phyloP scores from a whole-genome alignment of 2,113 vertebrate species.

The Plotosus lineatus region DNA sequence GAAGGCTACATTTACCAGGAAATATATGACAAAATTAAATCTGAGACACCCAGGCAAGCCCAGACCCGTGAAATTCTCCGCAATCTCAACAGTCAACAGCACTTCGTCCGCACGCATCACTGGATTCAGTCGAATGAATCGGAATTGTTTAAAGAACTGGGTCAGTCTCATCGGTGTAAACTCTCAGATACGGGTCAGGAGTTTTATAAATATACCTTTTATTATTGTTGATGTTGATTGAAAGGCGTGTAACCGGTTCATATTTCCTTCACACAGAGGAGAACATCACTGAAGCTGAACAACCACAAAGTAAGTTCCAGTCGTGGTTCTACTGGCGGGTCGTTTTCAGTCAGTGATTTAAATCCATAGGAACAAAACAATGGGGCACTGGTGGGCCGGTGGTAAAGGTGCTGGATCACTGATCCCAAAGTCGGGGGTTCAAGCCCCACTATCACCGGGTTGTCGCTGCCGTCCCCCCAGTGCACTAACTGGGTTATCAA shows the following conservation, averaged over 20 bases:
- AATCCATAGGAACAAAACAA: no score
- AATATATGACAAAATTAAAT: background rate
- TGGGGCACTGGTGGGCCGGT: no score
- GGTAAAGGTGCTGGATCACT: no score
- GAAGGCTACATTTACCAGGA: accelerated
- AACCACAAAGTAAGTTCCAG: background rate
- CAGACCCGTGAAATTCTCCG: background rate
- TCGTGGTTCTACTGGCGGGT: background rate
- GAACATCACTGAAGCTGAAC: background rate
- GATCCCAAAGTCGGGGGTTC: no score
- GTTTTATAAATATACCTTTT: background rate
- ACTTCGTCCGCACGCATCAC: background rate
- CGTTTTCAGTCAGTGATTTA: no score
- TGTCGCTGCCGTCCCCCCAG: no score
- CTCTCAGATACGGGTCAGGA: background rate
- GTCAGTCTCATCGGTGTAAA: background rate
- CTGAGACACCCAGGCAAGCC: accelerated
- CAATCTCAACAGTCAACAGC: background rate
- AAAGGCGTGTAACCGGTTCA: background rate
- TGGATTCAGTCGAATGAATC: background rate
- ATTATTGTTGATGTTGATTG: background rate
- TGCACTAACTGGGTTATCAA: no score
- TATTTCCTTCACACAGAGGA: background rate
- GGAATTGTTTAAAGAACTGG: background rate
- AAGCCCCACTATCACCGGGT: no score